These are phyloP conservation scores for Hirundichthys speculiger DNA, from an alignment of 2,113 vertebrate genomes.

Conservation along the genomic window DNA sequence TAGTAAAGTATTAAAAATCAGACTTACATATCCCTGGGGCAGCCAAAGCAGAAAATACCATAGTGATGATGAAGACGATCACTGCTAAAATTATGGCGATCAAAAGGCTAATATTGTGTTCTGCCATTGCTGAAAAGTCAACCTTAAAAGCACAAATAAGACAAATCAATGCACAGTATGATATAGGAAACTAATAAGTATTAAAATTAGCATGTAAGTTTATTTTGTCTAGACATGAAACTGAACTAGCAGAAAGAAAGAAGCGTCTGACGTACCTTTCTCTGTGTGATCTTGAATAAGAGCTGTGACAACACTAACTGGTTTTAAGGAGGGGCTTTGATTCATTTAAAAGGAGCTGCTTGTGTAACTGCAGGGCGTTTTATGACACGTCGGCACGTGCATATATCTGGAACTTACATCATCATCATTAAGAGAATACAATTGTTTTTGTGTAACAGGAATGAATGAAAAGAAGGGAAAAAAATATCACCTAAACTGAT, in stretches of 20 bases:
- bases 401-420: slow-evolving; percentile 2
- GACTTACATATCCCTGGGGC: slow-evolving; percentile 60
- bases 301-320: neutral
- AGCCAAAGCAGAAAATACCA: slow-evolving; percentile 66
- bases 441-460: neutral
- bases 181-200: too few relatives aligned
- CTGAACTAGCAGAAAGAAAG: neutral
- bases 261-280: neutral
- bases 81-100: slow-evolving; percentile 53
- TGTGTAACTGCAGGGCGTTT: slow-evolving; percentile 48
- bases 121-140: slow-evolving; percentile 51
- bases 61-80: slow-evolving; percentile 54
- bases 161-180: neutral
- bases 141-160: slow-evolving; percentile 18
- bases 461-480: neutral
- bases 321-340: neutral
- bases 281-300: neutral
- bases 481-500: neutral
- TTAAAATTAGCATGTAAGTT: too few relatives aligned
- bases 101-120: slow-evolving; percentile 49
- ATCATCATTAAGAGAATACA: neutral
- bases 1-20: neutral
- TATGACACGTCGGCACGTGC: slow-evolving; percentile 42
- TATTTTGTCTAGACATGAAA: too few relatives aligned
- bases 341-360: neutral